Percentiles rank a stretch among this genome's conserved stretches.
Evolutionary conservation across 2,113 vertebrate genomes (phyloP).

Genomic region (Arizona elegans): DNA sequence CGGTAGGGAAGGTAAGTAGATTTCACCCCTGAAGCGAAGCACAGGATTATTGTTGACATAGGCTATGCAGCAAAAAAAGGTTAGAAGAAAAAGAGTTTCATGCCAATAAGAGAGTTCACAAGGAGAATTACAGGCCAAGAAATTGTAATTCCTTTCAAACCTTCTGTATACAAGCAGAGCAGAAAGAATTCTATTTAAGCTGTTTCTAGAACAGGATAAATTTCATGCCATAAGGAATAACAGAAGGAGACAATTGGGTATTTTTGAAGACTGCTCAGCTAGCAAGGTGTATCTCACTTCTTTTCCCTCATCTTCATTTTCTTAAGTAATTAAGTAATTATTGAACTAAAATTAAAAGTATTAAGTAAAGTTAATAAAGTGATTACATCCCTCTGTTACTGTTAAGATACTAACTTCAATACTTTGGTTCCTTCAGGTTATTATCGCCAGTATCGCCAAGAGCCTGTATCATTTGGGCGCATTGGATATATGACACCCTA

Average conservation of each 20-base stretch:
- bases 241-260: background rate
- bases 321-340: background rate
- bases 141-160: background rate
- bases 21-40: no score
- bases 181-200: background rate
- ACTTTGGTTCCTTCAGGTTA: constrained; percentile 74
- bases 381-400: background rate
- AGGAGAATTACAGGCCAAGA: background rate
- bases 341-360: background rate
- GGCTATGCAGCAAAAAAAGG: background rate
- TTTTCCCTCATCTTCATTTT: background rate
- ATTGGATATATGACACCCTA: constrained; percentile 87
- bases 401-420: rapidly evolving
- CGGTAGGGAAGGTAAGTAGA: no score
- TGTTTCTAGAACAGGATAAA: background rate
- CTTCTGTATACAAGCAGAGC: background rate
- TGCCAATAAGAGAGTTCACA: background rate
- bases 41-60: background rate
- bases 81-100: background rate
- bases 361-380: background rate
- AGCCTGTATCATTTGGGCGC: constrained; percentile 87
- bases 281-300: background rate
- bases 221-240: background rate
- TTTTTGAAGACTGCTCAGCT: background rate
- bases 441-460: constrained; percentile 90